Evolutionary conservation across 2,888 invertebrate species (phyloP).

Genomic region (Protodeltote pygarga): DNA sequence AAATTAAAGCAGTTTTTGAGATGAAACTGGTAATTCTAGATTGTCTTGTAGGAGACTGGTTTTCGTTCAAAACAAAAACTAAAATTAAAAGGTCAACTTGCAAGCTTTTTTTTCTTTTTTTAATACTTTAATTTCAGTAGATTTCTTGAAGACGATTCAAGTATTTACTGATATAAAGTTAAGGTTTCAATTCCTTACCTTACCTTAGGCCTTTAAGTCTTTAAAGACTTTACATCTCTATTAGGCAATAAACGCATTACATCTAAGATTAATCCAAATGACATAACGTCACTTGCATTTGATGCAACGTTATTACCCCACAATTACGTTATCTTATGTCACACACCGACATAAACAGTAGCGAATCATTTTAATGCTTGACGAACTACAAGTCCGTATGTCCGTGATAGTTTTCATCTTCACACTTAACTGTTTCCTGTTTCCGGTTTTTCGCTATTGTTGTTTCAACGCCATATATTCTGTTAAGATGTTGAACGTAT

Average conservation of each 20-base stretch:
- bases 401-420: conserved; percentile 27
- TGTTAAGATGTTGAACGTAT: conserved; percentile 26
- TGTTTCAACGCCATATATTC: conserved; percentile 29
- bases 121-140: too few relatives aligned
- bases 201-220: too few relatives aligned
- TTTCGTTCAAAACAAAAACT: conserved; percentile 18
- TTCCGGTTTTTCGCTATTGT: conserved; percentile 43
- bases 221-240: too few relatives aligned
- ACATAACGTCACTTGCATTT: conserved; percentile 26
- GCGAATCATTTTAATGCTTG: conserved; percentile 11
- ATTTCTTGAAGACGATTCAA: too few relatives aligned
- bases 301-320: conserved; percentile 26
- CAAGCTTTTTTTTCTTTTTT: not conserved
- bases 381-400: conserved; percentile 21
- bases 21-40: conserved; percentile 9
- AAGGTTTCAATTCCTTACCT: too few relatives aligned
- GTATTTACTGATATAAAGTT: too few relatives aligned
- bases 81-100: conserved; percentile 13
- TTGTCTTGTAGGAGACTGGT: conserved; percentile 6
- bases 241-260: conserved; percentile 14
- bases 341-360: conserved; percentile 7
- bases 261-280: conserved; percentile 23
- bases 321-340: conserved; percentile 10
- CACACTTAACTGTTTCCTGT: conserved; percentile 36
- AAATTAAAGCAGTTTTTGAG: conserved; percentile 12